These are phyloP conservation scores for Plodia interpunctella DNA, from an alignment of 1,140 invertebrate species.

Conservation along the genomic window DNA sequence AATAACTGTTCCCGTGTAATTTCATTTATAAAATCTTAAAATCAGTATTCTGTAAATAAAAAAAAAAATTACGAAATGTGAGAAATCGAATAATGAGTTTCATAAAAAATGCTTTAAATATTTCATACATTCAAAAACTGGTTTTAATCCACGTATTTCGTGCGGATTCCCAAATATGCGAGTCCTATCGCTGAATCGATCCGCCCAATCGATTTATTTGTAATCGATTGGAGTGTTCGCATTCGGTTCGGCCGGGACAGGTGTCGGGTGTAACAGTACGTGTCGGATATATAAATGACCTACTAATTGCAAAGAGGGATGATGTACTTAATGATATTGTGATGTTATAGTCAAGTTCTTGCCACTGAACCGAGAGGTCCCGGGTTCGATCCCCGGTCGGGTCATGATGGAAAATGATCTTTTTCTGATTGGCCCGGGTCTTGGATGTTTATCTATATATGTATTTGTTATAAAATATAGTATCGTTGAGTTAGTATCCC, in stretches of 20 bases:
- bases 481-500: no score
- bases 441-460: no score
- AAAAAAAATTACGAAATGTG: background rate
- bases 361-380: no score
- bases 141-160: background rate
- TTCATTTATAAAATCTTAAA: background rate
- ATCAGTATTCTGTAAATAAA: background rate
- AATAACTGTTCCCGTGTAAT: no score
- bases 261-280: background rate
- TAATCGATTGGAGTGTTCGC: slow-evolving; percentile 1
- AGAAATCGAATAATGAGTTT: slow-evolving; percentile 2
- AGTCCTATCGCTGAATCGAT: background rate
- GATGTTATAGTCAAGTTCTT: no score
- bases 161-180: slow-evolving; percentile 1
- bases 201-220: slow-evolving; percentile 6
- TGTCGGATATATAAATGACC: background rate
- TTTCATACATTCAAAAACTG: background rate
- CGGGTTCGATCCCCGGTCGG: no score
- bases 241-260: background rate
- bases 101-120: background rate
- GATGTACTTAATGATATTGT: no score
- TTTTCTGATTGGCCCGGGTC: no score
- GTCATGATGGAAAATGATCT: no score
- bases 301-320: no score
- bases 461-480: no score